phyloP scores from a whole-genome alignment of 2,888 invertebrate species.

The Ashinkailepas kermadecensis region DNA sequence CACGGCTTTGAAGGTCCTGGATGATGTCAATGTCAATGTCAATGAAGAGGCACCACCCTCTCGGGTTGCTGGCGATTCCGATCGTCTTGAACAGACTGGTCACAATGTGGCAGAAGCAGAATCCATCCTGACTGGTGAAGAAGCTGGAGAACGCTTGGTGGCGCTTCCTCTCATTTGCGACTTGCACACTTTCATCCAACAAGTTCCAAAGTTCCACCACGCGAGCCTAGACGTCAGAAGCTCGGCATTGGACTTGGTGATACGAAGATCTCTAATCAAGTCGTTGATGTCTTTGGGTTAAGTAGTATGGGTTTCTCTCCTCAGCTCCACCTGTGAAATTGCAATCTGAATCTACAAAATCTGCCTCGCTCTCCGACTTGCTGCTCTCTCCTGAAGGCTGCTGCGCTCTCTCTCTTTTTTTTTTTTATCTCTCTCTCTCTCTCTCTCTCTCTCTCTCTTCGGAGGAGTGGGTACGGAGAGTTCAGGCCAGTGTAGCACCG shows the following conservation, averaged over 20 bases:
- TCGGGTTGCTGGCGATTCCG: background rate
- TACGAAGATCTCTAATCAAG: slow-evolving; percentile 19
- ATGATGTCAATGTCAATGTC: slow-evolving; percentile 23
- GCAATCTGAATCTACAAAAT: slow-evolving; percentile 21
- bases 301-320: slow-evolving; percentile 25
- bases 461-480: slow-evolving; percentile 23
- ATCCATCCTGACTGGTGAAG: background rate
- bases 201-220: slow-evolving; percentile 19
- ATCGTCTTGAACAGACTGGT: slow-evolving; percentile 17
- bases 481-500: slow-evolving; percentile 22
- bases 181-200: slow-evolving; percentile 24
- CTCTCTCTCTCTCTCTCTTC: background rate
- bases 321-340: background rate
- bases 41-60: slow-evolving; percentile 28
- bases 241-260: slow-evolving; percentile 25
- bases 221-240: slow-evolving; percentile 25
- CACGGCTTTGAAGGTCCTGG: slow-evolving; percentile 28
- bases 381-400: slow-evolving; percentile 6
- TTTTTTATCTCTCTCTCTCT: too few species aligned
- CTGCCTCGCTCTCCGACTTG: background rate
- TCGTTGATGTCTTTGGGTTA: slow-evolving; percentile 16
- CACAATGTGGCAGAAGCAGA: slow-evolving; percentile 23
- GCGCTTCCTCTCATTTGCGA: slow-evolving; percentile 12
- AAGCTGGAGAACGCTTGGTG: slow-evolving; percentile 15
- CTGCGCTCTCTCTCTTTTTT: background rate